These are phyloP conservation scores for Elegia similella DNA, from an alignment of 2,888 invertebrate genomes.

Conservation along the genomic window DNA sequence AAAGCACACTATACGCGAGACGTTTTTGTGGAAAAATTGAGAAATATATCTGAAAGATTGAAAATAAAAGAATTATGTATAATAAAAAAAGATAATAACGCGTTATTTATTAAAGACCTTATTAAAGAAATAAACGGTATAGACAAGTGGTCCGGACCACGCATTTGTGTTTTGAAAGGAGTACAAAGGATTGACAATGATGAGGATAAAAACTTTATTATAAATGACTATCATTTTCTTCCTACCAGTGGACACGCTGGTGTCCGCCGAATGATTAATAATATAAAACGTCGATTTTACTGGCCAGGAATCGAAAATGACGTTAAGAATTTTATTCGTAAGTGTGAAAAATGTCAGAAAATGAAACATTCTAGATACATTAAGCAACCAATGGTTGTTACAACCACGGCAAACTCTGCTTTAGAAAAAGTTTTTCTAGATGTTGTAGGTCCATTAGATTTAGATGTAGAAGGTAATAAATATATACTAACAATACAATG, in stretches of 20 bases:
- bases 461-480: too few relatives aligned
- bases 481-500: too few relatives aligned
- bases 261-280: slow-evolving; percentile 16
- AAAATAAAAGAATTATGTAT: slow-evolving; percentile 22
- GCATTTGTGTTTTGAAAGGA: slow-evolving; percentile 27
- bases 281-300: slow-evolving; percentile 9
- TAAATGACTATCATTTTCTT: slow-evolving; percentile 27
- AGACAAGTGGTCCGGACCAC: slow-evolving; percentile 27
- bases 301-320: too few relatives aligned
- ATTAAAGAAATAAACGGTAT: slow-evolving; percentile 21
- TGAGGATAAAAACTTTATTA: slow-evolving; percentile 24
- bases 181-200: slow-evolving; percentile 23
- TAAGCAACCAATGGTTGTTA: slow-evolving; percentile 16
- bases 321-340: slow-evolving; percentile 13
- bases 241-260: slow-evolving; percentile 17
- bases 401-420: background rate
- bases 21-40: slow-evolving; percentile 26
- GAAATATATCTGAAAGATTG: slow-evolving; percentile 23
- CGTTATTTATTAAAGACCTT: slow-evolving; percentile 23
- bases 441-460: slow-evolving; percentile 11
- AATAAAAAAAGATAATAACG: slow-evolving; percentile 23
- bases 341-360: slow-evolving; percentile 11
- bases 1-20: slow-evolving; percentile 26
- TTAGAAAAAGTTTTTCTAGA: slow-evolving; percentile 16
- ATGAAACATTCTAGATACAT: slow-evolving; percentile 8